Percentiles rank a stretch among this genome's conserved stretches.
phyloP scores from a whole-genome alignment of 2,113 vertebrate species.

The Dicentrarchus labrax region DNA sequence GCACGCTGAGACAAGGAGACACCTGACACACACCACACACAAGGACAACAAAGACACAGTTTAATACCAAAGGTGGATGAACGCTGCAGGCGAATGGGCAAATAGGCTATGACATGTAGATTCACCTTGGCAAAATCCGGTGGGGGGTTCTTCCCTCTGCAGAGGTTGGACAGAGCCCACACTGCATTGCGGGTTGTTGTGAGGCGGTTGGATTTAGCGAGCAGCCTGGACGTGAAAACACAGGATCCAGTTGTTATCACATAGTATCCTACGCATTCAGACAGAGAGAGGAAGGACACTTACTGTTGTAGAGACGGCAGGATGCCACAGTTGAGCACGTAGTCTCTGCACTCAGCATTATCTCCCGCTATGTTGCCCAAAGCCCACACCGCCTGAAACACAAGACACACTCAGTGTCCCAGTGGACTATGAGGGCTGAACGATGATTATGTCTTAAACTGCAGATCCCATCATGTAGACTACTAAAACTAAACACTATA shows the following conservation, averaged over 20 bases:
- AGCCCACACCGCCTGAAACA: conserved; percentile 93
- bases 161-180: conserved; percentile 95
- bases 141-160: conserved; percentile 94
- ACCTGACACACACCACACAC: conserved; percentile 80
- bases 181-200: conserved; percentile 94
- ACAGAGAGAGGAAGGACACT: conserved; percentile 70
- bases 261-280: background rate
- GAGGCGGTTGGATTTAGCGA: conserved; percentile 92
- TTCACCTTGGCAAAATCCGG: conserved; percentile 93
- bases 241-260: background rate
- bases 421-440: no score
- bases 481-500: no score
- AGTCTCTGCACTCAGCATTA: conserved; percentile 95
- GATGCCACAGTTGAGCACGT: conserved; percentile 93
- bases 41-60: background rate
- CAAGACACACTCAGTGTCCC: conserved; percentile 4
- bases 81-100: background rate
- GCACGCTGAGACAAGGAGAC: conserved; percentile 91
- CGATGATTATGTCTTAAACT: no score
- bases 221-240: conserved; percentile 80
- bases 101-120: background rate
- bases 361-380: conserved; percentile 95
- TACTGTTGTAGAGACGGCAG: conserved; percentile 93
- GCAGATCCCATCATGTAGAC: no score
- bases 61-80: background rate